These are phyloP conservation scores for Clytia hemisphaerica DNA, from an alignment of 30 jellyfish, hydroid and myxozoan species.

Conservation along the genomic window DNA sequence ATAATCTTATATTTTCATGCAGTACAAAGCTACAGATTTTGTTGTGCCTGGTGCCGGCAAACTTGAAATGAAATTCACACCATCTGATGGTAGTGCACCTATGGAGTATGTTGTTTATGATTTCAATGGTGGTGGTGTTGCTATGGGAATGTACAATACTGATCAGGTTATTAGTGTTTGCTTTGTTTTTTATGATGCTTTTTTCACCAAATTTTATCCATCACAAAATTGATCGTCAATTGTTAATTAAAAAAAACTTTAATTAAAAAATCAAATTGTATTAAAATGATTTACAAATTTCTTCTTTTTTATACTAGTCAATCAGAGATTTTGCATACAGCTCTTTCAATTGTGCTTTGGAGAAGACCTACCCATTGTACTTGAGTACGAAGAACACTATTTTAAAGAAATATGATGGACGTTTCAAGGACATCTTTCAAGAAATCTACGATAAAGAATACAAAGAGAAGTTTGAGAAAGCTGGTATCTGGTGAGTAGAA, in stretches of 20 bases:
- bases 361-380: slow-evolving; percentile 65
- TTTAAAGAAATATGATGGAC: slow-evolving; percentile 83
- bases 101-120: slow-evolving; percentile 47
- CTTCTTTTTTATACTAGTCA: slow-evolving; percentile 36
- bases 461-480: slow-evolving; percentile 57
- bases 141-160: slow-evolving; percentile 96
- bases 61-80: slow-evolving; percentile 73
- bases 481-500: slow-evolving; percentile 60
- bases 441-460: slow-evolving; percentile 67
- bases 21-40: slow-evolving; percentile 96
- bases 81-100: slow-evolving; percentile 35
- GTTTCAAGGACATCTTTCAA: slow-evolving; percentile 85
- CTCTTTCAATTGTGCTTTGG: slow-evolving; percentile 77
- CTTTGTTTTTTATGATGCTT: not conserved
- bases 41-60: slow-evolving; percentile 88
- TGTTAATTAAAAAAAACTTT: no score
- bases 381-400: slow-evolving; percentile 84
- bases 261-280: not conserved
- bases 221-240: no score
- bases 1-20: not conserved
- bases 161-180: slow-evolving; percentile 49
- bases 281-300: not conserved
- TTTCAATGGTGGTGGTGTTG: slow-evolving; percentile 89
- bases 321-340: slow-evolving; percentile 76
- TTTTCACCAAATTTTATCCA: slow-evolving; percentile 9